Base-by-base conservation (phyloP, 2,797 vertebrate genomes). In the Chloroceryle amazona region DNA sequence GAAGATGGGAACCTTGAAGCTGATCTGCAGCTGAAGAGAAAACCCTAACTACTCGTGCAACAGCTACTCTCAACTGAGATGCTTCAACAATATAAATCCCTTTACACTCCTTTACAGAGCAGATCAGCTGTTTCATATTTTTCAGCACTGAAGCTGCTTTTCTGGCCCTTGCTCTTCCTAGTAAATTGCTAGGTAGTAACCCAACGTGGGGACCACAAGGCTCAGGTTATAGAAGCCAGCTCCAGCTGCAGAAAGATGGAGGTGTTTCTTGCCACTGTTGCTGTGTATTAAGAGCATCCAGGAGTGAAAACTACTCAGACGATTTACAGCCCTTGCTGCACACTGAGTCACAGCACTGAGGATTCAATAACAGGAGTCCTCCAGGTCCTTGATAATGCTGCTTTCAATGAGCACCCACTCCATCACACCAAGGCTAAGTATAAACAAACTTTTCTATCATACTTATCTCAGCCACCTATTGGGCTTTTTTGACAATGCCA, bases 311-410 rank as follows among this genome's bases (percentile, higher is more conserved):
- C 76, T 95, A 3, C 91, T 94, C 91, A 14, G 35, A 93, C 95
- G 87, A 96, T 94, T 96, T 96, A 95, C 87, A 94, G 94, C 52
- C 73, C 63, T 95, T 95, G 90, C 96, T 84, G 90, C 93, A 91
- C 91, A 92, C 76, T 76, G 93, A 95, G 91, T 84, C 82, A 93
- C 63, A 73, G 88, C 80, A 37, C 66, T n/a, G 76, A 91, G 85
- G 91, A 90, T 96, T 95, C 89, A 95, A 78, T 91, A 93, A 91
- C 66, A 47, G 91, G 93, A 95, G 80, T 90, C 95, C 85, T 97
- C 75, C 91, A 88, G 91, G 93, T 96, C 89, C 95, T 95, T 91
- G 87, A 97, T n/a, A 95, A 79, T 20, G 87, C 89, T 95, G 52
- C 89, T 96, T 95, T 93, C 94, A 93, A 89, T 84, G 91, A 96